Conservation (phyloP, 1,140 invertebrate species). For the Drosophila truncata region DNA sequence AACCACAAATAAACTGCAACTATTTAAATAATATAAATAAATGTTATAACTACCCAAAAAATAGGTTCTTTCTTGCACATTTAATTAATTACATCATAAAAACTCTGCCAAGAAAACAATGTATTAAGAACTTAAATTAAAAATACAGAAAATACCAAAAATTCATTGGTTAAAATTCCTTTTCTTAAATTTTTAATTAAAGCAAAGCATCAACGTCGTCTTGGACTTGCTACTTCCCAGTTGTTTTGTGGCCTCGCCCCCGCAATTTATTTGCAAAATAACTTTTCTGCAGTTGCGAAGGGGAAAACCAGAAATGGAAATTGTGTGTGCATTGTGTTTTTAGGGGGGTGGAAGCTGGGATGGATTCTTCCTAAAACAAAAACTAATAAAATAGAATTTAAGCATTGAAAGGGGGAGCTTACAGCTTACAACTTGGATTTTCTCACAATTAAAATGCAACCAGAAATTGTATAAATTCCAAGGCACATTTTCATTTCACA, state of each 20-base stretch:
- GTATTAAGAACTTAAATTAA: background rate
- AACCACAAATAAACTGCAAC: background rate
- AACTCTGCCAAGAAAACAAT: background rate
- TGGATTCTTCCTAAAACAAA: background rate
- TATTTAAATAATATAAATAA: background rate
- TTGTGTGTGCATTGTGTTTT: constrained; percentile 40
- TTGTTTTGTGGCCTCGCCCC: constrained; percentile 32
- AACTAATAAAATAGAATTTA: constrained; percentile 6
- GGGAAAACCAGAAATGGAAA: constrained; percentile 20
- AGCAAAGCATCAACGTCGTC: constrained; percentile 20
- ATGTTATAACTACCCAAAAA: background rate
- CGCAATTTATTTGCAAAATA: constrained; percentile 33
- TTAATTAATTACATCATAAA: background rate
- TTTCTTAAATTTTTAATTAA: constrained; percentile 47
- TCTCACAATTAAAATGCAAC: constrained; percentile 1
- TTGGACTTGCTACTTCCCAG: constrained; percentile 11
- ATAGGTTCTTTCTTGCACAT: background rate
- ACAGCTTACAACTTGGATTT: background rate
- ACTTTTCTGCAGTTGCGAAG: constrained; percentile 18
- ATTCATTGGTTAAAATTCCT: constrained; percentile 6
- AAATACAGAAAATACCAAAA: background rate
- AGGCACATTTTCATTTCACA: background rate
- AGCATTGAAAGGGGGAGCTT: background rate
- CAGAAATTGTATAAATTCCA: background rate
- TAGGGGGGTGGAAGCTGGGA: background rate